Evolutionary conservation across 1,140 invertebrate species (phyloP).

Genomic region (Aricia agestis): DNA sequence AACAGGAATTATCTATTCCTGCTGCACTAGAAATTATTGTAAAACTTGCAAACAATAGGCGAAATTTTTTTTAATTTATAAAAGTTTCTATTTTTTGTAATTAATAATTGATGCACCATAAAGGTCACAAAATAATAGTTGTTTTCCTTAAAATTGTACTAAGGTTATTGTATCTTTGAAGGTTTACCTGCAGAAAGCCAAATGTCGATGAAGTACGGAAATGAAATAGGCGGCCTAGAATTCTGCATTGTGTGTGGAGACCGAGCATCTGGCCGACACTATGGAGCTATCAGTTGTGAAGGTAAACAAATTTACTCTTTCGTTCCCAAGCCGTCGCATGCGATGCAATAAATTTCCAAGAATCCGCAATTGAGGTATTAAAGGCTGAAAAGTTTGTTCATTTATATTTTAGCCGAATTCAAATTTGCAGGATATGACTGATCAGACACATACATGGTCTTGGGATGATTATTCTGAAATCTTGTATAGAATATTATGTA

Average conservation of each 20-base stretch:
- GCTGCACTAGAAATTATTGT: background rate
- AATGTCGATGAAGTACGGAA: conserved; percentile 60
- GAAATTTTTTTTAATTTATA: background rate
- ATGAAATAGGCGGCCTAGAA: conserved; percentile 79
- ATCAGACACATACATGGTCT: too few relatives aligned
- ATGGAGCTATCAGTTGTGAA: conserved; percentile 95
- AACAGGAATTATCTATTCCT: background rate
- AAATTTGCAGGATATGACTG: too few relatives aligned
- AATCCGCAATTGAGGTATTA: too few relatives aligned
- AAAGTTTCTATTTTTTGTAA: background rate
- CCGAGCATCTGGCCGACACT: conserved; percentile 94
- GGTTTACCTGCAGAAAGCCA: conserved; percentile 56
- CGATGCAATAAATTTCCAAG: too few relatives aligned
- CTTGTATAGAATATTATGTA: too few relatives aligned
- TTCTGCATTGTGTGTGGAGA: conserved; percentile 96
- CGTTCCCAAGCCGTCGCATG: too few relatives aligned
- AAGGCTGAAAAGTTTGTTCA: too few relatives aligned
- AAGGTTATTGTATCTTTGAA: background rate
- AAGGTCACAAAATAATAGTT: background rate
- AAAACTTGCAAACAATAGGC: background rate
- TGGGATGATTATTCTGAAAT: too few relatives aligned
- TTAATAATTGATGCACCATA: background rate
- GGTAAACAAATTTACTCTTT: conserved; percentile 72
- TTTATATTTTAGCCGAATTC: too few relatives aligned
- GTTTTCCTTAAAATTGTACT: background rate